These are phyloP conservation scores for Yponomeuta evonymella DNA, from an alignment of 2,888 invertebrate genomes.

Conservation along the genomic window DNA sequence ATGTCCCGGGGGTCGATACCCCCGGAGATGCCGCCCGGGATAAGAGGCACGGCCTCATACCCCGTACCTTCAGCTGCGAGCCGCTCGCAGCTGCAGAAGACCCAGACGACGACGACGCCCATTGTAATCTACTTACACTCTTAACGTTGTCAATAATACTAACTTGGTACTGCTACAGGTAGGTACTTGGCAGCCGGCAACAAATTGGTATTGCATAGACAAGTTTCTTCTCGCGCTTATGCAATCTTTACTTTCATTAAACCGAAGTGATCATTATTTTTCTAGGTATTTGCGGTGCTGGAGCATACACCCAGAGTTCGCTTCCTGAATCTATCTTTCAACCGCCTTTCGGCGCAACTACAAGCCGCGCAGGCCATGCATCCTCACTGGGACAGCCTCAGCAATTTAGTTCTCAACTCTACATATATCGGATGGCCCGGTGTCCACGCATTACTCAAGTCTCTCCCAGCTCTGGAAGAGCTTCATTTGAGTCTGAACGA, in stretches of 20 bases:
- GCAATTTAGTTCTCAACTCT: conserved; percentile 90
- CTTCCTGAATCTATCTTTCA: conserved; percentile 95
- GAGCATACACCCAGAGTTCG: conserved; percentile 91
- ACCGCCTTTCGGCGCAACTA: conserved; percentile 84
- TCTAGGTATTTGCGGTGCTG: conserved; percentile 88
- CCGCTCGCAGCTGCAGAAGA: too few species aligned
- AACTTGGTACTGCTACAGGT: too few species aligned
- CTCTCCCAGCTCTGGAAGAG: conserved; percentile 89
- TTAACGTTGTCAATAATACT: too few species aligned
- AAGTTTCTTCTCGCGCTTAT: conserved; percentile 9
- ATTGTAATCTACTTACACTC: too few species aligned
- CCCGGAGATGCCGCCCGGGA: too few species aligned
- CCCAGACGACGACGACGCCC: too few species aligned
- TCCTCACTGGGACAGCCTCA: conserved; percentile 77
- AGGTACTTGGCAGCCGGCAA: not conserved
- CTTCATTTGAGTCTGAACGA: conserved; percentile 94
- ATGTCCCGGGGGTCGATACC: too few species aligned
- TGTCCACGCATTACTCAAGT: conserved; percentile 84
- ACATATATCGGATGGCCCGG: conserved; percentile 91
- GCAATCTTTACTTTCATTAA: conserved; percentile 3
- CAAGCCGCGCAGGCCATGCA: conserved; percentile 70
- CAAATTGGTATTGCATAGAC: conserved; percentile 8
- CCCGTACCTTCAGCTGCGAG: too few species aligned
- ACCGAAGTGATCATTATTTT: conserved; percentile 26
- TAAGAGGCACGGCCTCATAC: too few species aligned